These are phyloP conservation scores for Oreohelix idahoensis DNA, from an alignment of 1,140 invertebrate genomes.

Conservation along the genomic window DNA sequence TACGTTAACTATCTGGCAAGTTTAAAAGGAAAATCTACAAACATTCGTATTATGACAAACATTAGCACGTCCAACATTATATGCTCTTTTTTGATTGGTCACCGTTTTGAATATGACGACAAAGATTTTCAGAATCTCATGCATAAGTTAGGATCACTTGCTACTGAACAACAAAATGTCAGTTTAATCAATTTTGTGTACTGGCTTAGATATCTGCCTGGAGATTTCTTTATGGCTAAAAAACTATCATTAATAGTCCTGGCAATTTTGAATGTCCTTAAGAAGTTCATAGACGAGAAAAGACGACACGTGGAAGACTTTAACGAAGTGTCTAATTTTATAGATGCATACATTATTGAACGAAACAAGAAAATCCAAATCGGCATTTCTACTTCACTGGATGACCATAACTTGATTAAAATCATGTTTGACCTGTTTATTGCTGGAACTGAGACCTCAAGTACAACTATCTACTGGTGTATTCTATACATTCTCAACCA, in stretches of 20 bases:
- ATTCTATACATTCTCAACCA: constrained; percentile 85
- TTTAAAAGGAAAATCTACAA: constrained; percentile 32
- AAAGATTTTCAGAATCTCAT: constrained; percentile 36
- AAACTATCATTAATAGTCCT: too few species aligned
- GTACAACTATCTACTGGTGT: constrained; percentile 89
- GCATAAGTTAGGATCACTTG: constrained; percentile 21
- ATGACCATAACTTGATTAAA: constrained; percentile 36
- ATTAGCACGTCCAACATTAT: constrained; percentile 51
- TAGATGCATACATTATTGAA: too few species aligned
- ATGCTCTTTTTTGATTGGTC: constrained; percentile 48
- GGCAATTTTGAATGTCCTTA: too few species aligned
- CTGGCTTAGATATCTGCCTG: too few species aligned
- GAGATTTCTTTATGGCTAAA: too few species aligned
- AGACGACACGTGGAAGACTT: too few species aligned
- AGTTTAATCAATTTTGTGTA: too few species aligned
- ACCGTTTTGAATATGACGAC: constrained; percentile 72
- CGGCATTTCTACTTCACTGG: constrained; percentile 1
- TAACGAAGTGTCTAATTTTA: too few species aligned
- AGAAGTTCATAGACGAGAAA: too few species aligned
- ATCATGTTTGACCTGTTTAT: constrained; percentile 72
- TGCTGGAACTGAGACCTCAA: constrained; percentile 89
- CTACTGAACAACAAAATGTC: neutral
- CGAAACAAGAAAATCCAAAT: constrained; percentile 19
- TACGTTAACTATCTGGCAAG: constrained; percentile 29
- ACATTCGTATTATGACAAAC: constrained; percentile 34